Evolutionary conservation across 2,888 invertebrate species (phyloP), one percentile per base, ranked within the genome.

Genomic region (Stegophylla sp.): DNA sequence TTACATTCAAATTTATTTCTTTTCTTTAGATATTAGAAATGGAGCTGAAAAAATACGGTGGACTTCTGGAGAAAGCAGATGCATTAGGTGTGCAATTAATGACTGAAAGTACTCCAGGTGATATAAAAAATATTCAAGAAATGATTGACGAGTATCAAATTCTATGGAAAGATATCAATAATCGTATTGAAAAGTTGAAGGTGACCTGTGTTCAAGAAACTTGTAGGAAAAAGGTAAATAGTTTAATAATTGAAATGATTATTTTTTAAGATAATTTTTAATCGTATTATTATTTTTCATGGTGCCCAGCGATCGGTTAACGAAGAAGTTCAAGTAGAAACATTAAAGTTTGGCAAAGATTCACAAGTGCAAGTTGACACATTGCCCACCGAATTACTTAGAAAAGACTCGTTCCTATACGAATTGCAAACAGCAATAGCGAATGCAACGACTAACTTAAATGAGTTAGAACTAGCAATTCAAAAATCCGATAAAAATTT

Each of bases 281-380:
- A 41, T 43, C 34, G 34, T 23, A 43, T 23, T 3, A 4, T 66
- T 23, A 23, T 17, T 12, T 20, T 63, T 53, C 20, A 23, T 51
- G 63, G 59, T 72, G 15, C 51, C 74, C 34, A 82, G 53, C 76
- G 84, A 82, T 82, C 83, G 59, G 82, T 84, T 13, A 84, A 84
- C 61, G 91, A 91, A 85, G 87, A 89, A 63, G 88, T 90, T 1
- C 90, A 94, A 87, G 93, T 93, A 13, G 91, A 94, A 83, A 93
- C 93, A 0, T 87, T 92, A 10, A 91, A 89, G 86, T 92, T 92
- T 86, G 94, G 93, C 85, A 91, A 91, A 20, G 94, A 95, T 85
- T 90, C 91, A 0, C 91, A 92, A 0, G 91, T 93, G 7, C 95
- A 95, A 88, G 95, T 95, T 1, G 91, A 94, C 85, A 95, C 95